Evolutionary conservation across 2,113 vertebrate species (phyloP).

Genomic region (Pelecanoides urinatrix): DNA sequence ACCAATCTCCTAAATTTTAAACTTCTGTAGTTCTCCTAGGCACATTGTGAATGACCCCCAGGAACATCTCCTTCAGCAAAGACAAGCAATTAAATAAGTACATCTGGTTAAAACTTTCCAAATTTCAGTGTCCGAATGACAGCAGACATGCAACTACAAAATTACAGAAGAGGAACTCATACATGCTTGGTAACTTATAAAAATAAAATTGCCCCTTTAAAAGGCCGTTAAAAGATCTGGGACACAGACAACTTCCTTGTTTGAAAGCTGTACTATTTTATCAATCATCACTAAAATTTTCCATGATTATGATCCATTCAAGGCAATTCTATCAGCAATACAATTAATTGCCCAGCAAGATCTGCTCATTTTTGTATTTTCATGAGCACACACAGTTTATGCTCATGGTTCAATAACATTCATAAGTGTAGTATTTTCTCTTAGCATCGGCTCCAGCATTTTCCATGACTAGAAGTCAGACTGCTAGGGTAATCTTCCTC

Average conservation of each 20-base stretch:
- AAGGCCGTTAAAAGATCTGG: background rate
- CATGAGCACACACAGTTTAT: background rate
- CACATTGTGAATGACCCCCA: background rate
- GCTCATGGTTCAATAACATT: background rate
- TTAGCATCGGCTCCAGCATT: background rate
- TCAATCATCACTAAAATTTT: background rate
- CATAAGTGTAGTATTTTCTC: background rate
- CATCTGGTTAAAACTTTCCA: background rate
- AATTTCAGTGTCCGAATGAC: background rate
- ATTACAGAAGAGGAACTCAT: background rate
- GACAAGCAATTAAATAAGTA: background rate
- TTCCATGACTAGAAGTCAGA: background rate
- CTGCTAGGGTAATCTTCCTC: background rate
- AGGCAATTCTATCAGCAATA: background rate
- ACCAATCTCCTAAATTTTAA: background rate
- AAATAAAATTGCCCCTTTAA: background rate
- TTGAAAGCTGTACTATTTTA: background rate
- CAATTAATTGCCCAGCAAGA: constrained; percentile 23
- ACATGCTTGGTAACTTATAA: background rate
- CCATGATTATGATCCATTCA: background rate
- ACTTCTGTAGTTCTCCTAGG: background rate
- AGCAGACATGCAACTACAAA: background rate
- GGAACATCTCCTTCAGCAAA: background rate
- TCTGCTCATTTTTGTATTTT: background rate
- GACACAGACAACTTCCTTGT: background rate